Evolutionary conservation across 2,113 vertebrate species (phyloP).

Genomic region (Erpornis zantholeuca): DNA sequence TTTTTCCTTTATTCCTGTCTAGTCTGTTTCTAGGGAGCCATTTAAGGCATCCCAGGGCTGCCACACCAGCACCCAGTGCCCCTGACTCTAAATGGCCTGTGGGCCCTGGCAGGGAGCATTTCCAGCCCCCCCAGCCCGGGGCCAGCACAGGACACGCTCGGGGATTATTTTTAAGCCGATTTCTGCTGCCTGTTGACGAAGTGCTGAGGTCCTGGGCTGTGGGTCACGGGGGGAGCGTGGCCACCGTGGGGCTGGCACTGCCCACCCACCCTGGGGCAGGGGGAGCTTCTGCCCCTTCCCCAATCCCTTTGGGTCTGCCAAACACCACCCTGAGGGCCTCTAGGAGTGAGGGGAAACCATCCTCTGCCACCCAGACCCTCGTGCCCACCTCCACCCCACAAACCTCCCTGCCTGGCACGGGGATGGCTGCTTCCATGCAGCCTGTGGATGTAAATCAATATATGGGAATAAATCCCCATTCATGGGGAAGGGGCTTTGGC

Average conservation of each 20-base stretch:
- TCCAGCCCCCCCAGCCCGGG: accelerated
- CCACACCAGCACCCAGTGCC: not conserved
- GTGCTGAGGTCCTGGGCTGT: not conserved
- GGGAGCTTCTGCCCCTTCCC: not conserved
- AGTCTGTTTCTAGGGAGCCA: too few relatives aligned
- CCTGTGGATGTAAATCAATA: not conserved
- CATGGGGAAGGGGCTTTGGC: not conserved
- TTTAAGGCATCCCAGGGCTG: not conserved
- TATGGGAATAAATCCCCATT: not conserved
- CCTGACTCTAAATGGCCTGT: too few relatives aligned
- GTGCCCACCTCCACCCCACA: not conserved
- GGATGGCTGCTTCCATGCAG: not conserved
- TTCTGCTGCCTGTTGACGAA: not conserved
- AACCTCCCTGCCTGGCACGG: not conserved
- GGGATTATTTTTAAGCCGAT: not conserved
- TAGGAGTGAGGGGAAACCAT: not conserved
- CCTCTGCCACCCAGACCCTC: not conserved
- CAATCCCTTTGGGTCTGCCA: not conserved
- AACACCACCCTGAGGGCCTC: accelerated
- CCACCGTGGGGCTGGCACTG: not conserved
- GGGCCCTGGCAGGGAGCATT: not conserved
- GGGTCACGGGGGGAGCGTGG: not conserved
- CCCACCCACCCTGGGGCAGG: too few relatives aligned
- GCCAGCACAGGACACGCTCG: not conserved
- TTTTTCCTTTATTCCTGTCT: too few relatives aligned